Base-by-base conservation (phyloP, 35 echinoderm and acorn worm species). In the Apostichopus californicus region DNA sequence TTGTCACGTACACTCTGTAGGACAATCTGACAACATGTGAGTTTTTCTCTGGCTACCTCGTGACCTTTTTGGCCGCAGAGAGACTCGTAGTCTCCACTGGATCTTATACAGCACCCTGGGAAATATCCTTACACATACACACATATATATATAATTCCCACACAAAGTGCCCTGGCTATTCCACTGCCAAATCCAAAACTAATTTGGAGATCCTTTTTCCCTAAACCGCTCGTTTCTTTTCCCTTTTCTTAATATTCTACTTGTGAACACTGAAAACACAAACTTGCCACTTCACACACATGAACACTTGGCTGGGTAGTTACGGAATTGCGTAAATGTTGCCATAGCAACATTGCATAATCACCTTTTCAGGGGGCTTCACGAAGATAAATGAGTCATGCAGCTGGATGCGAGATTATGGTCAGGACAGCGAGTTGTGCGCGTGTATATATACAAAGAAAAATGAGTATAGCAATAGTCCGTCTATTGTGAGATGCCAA, bases 291-390 rank as follows among this genome's bases (percentile, higher is more conserved):
- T 85, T 85, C 57, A 59, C 55, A 85, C 81, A 85, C 81, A 85
- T 89, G 86, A 89, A 73, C 57, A 89, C 86, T 89, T 68, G 57
- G 86, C 86, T 89, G 86, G 86, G 22, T 89, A 66, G 86, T 89
- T 89, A 89, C 86, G 86, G 86, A 89, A 89, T 89, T 89, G 86
- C 86, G 86, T 89, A 89, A 89, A 89, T 89, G 86, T 89, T 89
- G 86, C 86, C 86, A 73, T 89, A 55, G 86, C 86, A 64, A 89
- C 86, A 73, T 73, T 89, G 61, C 86, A 89, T 89, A 89, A 89
- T 89, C 86, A 89, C 86, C 86, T 89, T 89, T 89, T 89, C 61
- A 60, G 86, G 86, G 86, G 86, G 86, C 86, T 89, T 89, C 61
- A 89, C 23, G 58, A 73, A 89, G 86, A 89, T 89, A 89, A 89